A percentile compares a stretch with the other conserved stretches of the same genome.
phyloP scores from a whole-genome alignment of 2,113 vertebrate species.

The Vulpes lagopus region DNA sequence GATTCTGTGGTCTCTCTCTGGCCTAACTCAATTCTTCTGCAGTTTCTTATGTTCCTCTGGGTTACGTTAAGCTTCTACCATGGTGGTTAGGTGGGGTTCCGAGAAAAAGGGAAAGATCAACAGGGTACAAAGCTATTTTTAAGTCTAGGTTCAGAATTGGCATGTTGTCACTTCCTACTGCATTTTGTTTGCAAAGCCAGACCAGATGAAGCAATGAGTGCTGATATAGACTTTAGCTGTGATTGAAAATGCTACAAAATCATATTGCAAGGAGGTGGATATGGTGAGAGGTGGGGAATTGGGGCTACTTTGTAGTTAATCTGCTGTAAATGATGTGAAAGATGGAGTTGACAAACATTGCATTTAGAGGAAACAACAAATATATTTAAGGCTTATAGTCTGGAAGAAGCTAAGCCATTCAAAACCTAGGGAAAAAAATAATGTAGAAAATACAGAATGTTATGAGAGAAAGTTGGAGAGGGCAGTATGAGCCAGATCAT shows the following conservation, averaged over 20 bases:
- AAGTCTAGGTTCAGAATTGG: neutral
- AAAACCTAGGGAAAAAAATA: neutral
- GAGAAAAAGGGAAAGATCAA: neutral
- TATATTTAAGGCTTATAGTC: neutral
- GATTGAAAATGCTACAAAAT: neutral
- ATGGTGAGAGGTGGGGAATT: neutral
- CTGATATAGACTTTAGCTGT: neutral
- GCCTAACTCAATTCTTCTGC: neutral
- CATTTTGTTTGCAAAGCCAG: neutral
- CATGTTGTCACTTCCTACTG: neutral
- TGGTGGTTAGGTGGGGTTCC: too few species aligned
- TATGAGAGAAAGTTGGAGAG: neutral
- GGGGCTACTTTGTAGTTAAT: neutral
- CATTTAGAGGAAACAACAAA: neutral
- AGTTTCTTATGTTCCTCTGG: neutral
- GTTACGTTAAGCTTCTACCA: neutral
- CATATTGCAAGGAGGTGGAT: neutral
- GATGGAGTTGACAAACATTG: neutral
- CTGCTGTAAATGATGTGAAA: neutral
- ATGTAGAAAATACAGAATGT: neutral
- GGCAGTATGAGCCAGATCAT: fast-evolving
- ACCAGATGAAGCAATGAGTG: neutral
- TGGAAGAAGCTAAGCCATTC: neutral
- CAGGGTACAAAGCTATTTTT: neutral
- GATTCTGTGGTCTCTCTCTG: neutral